Evolutionary conservation across 1,140 invertebrate species (phyloP).

Genomic region (Eufriesea mexicana): DNA sequence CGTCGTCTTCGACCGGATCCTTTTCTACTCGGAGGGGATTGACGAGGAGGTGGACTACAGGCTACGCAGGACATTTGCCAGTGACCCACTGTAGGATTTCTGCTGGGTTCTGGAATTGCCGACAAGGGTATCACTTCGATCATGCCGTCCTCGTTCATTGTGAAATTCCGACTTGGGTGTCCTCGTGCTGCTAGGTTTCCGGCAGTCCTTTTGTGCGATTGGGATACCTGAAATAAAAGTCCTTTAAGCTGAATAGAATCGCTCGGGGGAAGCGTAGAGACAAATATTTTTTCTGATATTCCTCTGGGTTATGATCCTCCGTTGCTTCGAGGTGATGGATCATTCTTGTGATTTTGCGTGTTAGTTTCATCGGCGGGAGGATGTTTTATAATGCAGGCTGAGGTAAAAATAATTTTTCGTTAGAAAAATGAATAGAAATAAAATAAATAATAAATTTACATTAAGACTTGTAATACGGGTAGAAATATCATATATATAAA

Average conservation of each 20-base stretch:
- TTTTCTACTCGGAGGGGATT: slow-evolving; percentile 71
- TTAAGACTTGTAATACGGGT: no score
- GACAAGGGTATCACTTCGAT: slow-evolving; percentile 83
- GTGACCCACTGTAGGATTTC: slow-evolving; percentile 48
- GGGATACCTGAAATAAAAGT: slow-evolving; percentile 13
- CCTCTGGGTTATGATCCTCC: no score
- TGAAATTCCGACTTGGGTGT: slow-evolving; percentile 57
- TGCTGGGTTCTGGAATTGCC: slow-evolving; percentile 71
- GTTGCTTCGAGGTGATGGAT: no score
- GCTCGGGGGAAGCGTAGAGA: no score
- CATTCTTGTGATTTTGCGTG: no score
- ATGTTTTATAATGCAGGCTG: no score
- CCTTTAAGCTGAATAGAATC: neutral
- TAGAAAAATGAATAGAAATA: no score
- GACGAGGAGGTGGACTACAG: slow-evolving; percentile 59
- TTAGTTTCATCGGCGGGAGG: no score
- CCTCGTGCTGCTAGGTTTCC: slow-evolving; percentile 51
- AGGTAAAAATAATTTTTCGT: no score
- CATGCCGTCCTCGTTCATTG: slow-evolving; percentile 66
- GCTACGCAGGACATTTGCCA: slow-evolving; percentile 75
- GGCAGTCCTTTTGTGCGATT: slow-evolving; percentile 64
- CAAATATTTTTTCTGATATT: neutral
- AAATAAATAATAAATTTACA: no score
- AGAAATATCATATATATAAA: no score
- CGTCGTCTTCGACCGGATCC: slow-evolving; percentile 78